A percentile compares a stretch with the other conserved stretches of the same genome.
These are phyloP conservation scores for Magallana angulata DNA, from an alignment of 1,140 invertebrate species.

Conservation along the genomic window DNA sequence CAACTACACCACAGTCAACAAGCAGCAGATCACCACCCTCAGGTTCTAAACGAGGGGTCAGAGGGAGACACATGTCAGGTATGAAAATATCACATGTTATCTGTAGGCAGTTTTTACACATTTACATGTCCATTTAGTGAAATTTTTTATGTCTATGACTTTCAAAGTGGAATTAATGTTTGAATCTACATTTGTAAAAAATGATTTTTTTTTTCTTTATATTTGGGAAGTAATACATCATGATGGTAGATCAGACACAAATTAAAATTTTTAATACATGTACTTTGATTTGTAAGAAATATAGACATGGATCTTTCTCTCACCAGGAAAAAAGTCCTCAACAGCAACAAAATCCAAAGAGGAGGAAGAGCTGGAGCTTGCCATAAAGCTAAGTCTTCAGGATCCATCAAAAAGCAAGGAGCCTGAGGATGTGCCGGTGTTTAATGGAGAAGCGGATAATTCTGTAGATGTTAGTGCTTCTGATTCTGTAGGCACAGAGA, in stretches of 20 bases:
- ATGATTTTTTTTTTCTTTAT: no score
- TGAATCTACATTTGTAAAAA: no score
- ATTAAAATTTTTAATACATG: no score
- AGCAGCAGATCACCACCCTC: background rate
- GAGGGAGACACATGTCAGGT: background rate
- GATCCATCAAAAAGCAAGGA: slow-evolving; percentile 4
- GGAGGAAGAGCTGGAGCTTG: slow-evolving; percentile 25
- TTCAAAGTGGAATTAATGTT: no score
- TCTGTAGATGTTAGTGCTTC: background rate
- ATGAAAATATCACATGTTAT: background rate
- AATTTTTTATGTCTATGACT: no score
- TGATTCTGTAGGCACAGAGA: background rate
- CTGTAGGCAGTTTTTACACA: no score
- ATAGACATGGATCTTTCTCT: no score
- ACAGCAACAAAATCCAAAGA: background rate
- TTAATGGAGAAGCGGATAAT: background rate
- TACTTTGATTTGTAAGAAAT: no score
- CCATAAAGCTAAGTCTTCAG: slow-evolving; percentile 32
- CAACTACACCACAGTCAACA: background rate
- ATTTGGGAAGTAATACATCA: no score
- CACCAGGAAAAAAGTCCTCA: background rate
- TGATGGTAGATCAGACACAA: no score
- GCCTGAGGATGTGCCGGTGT: background rate
- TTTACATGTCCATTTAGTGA: no score
- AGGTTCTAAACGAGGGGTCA: background rate